phyloP scores from a whole-genome alignment of 2,113 vertebrate species.

The Nestor notabilis region DNA sequence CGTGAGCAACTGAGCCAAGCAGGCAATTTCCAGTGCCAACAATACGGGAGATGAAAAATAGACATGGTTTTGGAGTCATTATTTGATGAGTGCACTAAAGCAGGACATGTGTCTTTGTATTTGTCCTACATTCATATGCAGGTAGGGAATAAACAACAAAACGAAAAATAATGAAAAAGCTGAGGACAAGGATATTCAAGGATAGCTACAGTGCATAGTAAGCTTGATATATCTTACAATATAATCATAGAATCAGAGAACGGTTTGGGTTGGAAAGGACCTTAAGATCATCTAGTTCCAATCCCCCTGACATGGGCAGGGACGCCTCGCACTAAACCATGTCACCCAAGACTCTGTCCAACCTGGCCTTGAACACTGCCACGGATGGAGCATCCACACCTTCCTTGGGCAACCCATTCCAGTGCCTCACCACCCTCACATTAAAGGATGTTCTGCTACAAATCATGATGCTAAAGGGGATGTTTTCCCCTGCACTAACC shows the following conservation, averaged over 20 bases:
- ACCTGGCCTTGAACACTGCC: no score
- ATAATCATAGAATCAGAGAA: neutral
- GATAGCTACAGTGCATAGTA: neutral
- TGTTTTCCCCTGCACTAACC: neutral
- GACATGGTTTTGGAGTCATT: neutral
- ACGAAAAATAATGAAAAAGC: neutral
- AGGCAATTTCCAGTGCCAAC: constrained; percentile 13
- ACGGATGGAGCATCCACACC: no score
- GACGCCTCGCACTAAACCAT: no score
- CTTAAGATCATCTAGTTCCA: no score
- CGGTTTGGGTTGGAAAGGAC: neutral
- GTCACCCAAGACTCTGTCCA: no score
- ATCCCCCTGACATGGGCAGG: no score
- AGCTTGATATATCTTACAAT: neutral
- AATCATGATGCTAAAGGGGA: neutral
- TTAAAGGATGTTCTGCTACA: no score
- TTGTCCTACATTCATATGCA: neutral
- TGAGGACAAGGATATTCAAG: neutral
- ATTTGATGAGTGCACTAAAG: neutral
- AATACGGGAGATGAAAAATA: neutral
- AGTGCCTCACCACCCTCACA: no score
- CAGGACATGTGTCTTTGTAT: neutral
- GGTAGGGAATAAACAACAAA: neutral
- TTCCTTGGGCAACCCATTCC: no score
- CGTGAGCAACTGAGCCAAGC: constrained; percentile 13